phyloP scores from a whole-genome alignment of 2,113 vertebrate genomes.

The Pangasianodon hypophthalmus region DNA sequence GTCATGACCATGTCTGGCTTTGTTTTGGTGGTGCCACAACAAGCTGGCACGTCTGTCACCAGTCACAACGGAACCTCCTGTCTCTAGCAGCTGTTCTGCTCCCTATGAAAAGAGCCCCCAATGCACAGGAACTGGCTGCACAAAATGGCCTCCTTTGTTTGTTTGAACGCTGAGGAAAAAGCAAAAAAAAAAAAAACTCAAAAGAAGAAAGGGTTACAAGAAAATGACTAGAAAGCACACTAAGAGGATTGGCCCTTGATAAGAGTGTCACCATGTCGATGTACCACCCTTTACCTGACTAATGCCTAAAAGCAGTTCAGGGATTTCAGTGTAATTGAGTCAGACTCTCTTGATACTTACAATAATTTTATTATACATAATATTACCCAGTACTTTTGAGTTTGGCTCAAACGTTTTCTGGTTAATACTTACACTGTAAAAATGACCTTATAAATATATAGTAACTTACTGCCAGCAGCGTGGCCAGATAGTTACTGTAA shows the following conservation, averaged over 20 bases:
- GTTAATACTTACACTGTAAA: not conserved
- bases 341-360: not conserved
- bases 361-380: not conserved
- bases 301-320: not conserved
- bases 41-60: constrained; percentile 42
- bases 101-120: constrained; percentile 23
- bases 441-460: not conserved
- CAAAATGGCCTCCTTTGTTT: constrained; percentile 37
- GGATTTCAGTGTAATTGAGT: constrained; percentile 7
- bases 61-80: constrained; percentile 43
- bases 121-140: constrained; percentile 4
- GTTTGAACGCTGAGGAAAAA: not conserved
- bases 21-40: constrained; percentile 43
- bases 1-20: constrained; percentile 27
- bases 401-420: not conserved
- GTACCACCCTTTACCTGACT: not conserved
- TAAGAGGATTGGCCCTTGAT: not conserved
- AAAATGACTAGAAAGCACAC: not conserved
- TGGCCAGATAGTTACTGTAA: not conserved
- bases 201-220: not conserved
- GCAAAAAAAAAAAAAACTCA: not conserved
- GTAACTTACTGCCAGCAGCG: not conserved
- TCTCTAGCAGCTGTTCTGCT: constrained; percentile 42
- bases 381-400: not conserved
- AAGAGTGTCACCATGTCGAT: not conserved